Base-by-base conservation (phyloP, 2,797 vertebrate genomes). In the Jordanella pulchra region DNA sequence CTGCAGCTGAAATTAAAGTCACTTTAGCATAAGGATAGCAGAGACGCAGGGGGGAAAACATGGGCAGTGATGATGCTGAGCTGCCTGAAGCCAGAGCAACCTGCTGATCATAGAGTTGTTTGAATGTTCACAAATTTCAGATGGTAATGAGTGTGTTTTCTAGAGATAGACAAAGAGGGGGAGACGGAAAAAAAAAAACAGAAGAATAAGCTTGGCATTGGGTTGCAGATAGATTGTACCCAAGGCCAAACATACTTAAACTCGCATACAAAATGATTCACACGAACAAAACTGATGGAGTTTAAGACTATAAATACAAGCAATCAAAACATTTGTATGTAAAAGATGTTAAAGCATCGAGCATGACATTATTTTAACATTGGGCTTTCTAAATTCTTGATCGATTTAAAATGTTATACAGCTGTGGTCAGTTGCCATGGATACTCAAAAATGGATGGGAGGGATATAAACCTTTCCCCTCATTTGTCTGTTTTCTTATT, bases 1-100 rank as follows among this genome's bases (percentile, higher is more conserved):
- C 78, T 55, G 78, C 83, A 50, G 79, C 84, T 69, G 76, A 32
- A 90, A 92, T 91, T 91, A 90, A 89, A 93, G 85, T 82, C 82
- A 78, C 84, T 86, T 92, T 89, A 91, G 76, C 51, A 67, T 25
- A 7, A 13, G 75, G 85, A 84, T 87, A 76, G 50, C 1, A 69
- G 78, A 84, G 83, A 78, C 45, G 28, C 82, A 76, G 71, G 69
- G 69, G 75, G 63, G 72, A 10, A 64, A 78, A 67, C 53, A 67
- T 23, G 58, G 76, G 72, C 61, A 72, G 73, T 67, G 79, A 87
- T 75, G 76, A 81, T 72, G 66, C 76, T 45, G 23, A 84, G 80
- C 73, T 10, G 79, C 88, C 81, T 0, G 58, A 69, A 85, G 85
- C 79, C 65, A 65, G 69, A 77, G 84, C 77, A 69, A 74, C 75